phyloP scores from a whole-genome alignment of 1,140 invertebrate genomes.

The Mizuhopecten yessoensis region DNA sequence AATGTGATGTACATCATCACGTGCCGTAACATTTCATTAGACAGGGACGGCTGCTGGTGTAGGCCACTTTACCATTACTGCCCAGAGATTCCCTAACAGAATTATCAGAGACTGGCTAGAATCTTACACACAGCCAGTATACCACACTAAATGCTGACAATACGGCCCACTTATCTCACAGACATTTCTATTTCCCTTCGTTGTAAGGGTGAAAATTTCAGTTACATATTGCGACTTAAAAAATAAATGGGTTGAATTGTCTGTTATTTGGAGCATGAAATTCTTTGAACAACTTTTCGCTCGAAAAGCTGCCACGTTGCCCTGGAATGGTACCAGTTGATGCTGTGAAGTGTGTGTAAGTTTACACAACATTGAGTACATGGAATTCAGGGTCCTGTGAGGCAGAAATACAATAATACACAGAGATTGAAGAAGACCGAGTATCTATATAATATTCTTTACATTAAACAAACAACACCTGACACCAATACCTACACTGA shows the following conservation, averaged over 20 bases:
- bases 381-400: not conserved
- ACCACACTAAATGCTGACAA: not conserved
- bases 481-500: not conserved
- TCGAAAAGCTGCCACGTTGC: not conserved
- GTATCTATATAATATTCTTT: not conserved
- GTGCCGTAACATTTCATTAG: too few species aligned
- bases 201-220: not conserved
- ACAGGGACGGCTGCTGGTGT: too few species aligned
- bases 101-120: not conserved
- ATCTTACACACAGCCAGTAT: not conserved
- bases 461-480: not conserved
- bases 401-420: not conserved
- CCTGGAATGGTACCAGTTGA: not conserved
- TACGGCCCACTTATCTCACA: too few species aligned
- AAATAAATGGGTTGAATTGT: not conserved
- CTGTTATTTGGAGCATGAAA: not conserved
- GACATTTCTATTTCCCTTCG: too few species aligned
- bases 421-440: not conserved
- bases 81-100: too few species aligned
- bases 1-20: not conserved
- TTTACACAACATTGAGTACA: not conserved
- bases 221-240: not conserved
- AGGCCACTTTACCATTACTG: too few species aligned
- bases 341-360: not conserved
- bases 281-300: not conserved